Evolutionary conservation across 2,113 vertebrate species (phyloP), one percentile per base, ranked within the genome.

Genomic region (Neolamprologus ventralis): DNA sequence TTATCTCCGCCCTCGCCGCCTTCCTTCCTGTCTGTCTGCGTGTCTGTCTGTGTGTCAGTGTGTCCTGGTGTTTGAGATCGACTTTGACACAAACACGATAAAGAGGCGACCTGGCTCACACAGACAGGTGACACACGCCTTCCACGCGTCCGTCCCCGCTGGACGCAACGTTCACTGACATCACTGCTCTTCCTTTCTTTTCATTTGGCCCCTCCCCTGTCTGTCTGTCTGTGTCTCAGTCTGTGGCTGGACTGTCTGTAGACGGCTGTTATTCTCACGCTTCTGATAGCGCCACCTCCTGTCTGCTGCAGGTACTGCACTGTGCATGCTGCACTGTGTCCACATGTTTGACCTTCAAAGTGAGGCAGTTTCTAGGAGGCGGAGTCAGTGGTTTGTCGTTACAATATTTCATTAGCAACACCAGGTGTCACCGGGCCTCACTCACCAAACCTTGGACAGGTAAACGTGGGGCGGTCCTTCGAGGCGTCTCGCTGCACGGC

Each of bases 21-120:
- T 57, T 55, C n/a, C 51, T 23, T 80, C 78, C 49, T 80, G 49
- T 21, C 49, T 82, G 12, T 37, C n/a, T 31, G 13, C 14, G 19
- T 85, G 11, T 49, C 60, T 31, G 26, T 35, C 65, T 82, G 26
- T 51, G 88, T 60, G 94, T 95, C 95, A 96, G 95, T 95, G 94
- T 91, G 89, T 96, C 87, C 95, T 96, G 95, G 95, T 97, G 87
- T 96, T 97, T 97, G 96, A 97, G 94, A 92, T 94, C 94, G 97
- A 97, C 95, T 96, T 9, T 95, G 96, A 96, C 93, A 97, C 96
- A 93, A 96, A 95, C 95, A 97, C 96, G 83, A 96, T 97, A 96
- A 97, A 75, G 40, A 47, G 95, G 57, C 94, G 96, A 82, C 96
- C 96, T 87, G 95, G 95, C 88, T 96, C 95, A 85, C 71, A 75